Conservation (phyloP, 2,113 vertebrate species). For the Nanger granti region DNA sequence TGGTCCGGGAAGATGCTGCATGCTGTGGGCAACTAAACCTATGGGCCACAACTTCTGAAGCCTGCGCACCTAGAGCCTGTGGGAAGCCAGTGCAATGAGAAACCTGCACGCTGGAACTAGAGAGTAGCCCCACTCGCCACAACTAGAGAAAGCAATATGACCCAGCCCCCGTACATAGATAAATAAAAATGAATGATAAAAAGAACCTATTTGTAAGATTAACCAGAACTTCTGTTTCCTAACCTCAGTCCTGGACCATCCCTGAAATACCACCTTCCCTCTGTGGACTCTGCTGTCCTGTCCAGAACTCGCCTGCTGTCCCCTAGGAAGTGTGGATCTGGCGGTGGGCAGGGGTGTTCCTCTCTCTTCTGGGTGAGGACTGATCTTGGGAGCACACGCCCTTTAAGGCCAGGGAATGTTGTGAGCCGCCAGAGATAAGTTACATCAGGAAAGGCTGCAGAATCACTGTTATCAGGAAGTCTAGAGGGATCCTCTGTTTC, state of each 20-base stretch:
- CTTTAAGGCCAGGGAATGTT: not conserved
- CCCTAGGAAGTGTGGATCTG: not conserved
- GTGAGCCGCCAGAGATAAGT: not conserved
- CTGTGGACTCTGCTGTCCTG: too few species aligned
- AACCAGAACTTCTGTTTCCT: not conserved
- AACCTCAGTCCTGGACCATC: too few species aligned
- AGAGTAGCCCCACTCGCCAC: not conserved
- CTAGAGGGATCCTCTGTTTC: slow-evolving; percentile 19
- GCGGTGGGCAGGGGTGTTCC: accelerated
- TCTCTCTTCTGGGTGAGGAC: not conserved
- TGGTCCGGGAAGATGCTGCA: accelerated
- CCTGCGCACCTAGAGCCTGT: not conserved
- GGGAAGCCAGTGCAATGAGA: not conserved
- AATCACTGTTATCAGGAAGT: not conserved
- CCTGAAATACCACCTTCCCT: not conserved
- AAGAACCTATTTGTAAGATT: not conserved
- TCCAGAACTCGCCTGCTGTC: not conserved
- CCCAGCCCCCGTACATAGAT: not conserved
- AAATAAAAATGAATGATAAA: not conserved
- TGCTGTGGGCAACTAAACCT: not conserved
- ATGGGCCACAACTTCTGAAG: not conserved
- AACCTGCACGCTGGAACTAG: not conserved
- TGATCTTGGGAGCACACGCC: not conserved
- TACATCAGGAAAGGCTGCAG: not conserved
- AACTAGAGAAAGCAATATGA: not conserved